Evolutionary conservation across 2,888 invertebrate genomes (phyloP).

Genomic region (Microctonus aethiopoides): DNA sequence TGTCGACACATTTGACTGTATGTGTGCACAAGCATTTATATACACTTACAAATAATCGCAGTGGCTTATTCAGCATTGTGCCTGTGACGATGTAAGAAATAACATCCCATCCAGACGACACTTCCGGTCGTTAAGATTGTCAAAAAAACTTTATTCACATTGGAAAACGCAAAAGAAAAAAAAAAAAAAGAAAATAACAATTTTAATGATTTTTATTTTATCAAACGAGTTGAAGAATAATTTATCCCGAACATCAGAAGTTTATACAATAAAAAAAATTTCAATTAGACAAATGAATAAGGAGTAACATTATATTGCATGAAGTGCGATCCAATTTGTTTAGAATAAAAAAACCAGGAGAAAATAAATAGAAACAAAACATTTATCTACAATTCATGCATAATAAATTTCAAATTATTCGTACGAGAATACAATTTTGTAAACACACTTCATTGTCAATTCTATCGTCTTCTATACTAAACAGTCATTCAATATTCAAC

Average conservation of each 20-base stretch:
- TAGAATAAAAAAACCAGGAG: conserved; percentile 12
- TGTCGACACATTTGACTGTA: no score
- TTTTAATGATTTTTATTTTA: background rate
- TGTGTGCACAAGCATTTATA: background rate
- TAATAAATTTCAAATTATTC: background rate
- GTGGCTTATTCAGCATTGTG: background rate
- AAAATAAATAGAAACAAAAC: background rate
- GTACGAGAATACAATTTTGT: background rate
- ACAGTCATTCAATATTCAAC: conserved; percentile 1
- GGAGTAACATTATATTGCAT: background rate
- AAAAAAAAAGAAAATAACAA: background rate
- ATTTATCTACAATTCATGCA: conserved; percentile 9
- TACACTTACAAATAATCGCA: background rate
- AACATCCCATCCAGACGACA: conserved; percentile 4
- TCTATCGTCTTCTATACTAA: no score
- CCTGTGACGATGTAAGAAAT: background rate
- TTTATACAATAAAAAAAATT: background rate
- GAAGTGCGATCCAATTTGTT: background rate
- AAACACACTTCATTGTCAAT: background rate
- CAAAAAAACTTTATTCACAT: conserved; percentile 3
- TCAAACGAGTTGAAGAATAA: background rate
- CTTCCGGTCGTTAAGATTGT: conserved; percentile 9
- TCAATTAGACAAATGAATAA: no score
- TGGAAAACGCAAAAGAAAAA: background rate
- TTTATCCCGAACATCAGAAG: background rate